Percentiles rank a stretch among this genome's conserved stretches.
These are phyloP conservation scores for Nyctibius bracteatus DNA, from an alignment of 2,113 vertebrate genomes.

Conservation along the genomic window DNA sequence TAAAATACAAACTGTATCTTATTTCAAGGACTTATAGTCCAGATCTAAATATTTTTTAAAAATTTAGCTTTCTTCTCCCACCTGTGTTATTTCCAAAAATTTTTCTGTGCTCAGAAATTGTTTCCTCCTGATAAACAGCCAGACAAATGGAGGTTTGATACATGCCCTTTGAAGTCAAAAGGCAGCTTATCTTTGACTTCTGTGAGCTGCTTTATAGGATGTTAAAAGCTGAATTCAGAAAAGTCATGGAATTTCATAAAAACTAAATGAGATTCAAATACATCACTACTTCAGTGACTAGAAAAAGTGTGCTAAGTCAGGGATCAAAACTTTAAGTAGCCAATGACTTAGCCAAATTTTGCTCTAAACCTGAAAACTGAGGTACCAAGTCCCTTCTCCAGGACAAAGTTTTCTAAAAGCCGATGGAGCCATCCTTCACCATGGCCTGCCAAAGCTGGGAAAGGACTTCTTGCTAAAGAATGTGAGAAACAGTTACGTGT, in stretches of 20 bases:
- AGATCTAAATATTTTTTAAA: not conserved
- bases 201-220: not conserved
- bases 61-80: not conserved
- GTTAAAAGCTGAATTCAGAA: not conserved
- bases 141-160: not conserved
- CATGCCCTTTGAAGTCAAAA: not conserved
- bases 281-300: accelerated
- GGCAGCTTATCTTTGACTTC: not conserved
- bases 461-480: not conserved
- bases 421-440: not conserved
- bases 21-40: not conserved
- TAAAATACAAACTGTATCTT: not conserved
- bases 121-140: not conserved
- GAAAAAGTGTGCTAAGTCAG: not conserved
- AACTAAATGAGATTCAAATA: not conserved
- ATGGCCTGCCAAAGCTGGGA: not conserved
- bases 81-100: not conserved
- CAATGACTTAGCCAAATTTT: not conserved
- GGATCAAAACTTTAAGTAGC: not conserved
- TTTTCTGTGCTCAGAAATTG: not conserved
- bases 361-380: not conserved
- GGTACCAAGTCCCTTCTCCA: not conserved
- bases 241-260: not conserved
- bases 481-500: accelerated
- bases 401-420: not conserved